phyloP scores from a whole-genome alignment of 2,797 vertebrate genomes.

The Iguana delicatissima region DNA sequence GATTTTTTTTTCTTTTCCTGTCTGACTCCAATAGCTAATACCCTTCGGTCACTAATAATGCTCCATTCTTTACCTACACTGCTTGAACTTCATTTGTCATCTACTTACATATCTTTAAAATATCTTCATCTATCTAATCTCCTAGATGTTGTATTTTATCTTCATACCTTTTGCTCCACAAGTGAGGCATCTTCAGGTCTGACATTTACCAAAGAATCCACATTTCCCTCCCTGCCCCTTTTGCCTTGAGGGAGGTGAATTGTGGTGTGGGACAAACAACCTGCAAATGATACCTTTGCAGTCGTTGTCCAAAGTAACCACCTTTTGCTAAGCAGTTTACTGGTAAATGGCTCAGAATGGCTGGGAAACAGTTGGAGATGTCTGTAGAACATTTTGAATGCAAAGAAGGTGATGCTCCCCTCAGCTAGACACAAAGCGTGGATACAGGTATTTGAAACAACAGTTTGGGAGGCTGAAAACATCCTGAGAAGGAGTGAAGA shows the following conservation, averaged over 20 bases:
- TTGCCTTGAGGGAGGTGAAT: too few species aligned
- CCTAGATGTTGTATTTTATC: conserved; percentile 55
- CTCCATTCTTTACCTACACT: conserved; percentile 65
- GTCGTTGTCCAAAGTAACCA: not conserved
- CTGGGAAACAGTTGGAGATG: not conserved
- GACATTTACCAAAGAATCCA: conserved; percentile 62
- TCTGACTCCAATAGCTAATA: conserved; percentile 53
- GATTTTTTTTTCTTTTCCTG: conserved; percentile 61
- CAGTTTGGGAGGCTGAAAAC: too few species aligned
- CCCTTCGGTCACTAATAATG: conserved; percentile 61
- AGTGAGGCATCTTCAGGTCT: conserved; percentile 55
- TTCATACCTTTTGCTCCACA: conserved; percentile 58
- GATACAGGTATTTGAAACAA: not conserved
- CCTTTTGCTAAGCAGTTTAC: not conserved
- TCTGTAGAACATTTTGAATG: not conserved
- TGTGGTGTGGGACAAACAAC: not conserved
- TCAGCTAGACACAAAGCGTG: conserved; percentile 37
- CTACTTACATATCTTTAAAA: conserved; percentile 59
- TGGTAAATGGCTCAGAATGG: not conserved
- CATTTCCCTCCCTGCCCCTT: not conserved
- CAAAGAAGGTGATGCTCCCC: not conserved
- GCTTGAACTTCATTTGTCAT: conserved; percentile 71
- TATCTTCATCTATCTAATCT: conserved; percentile 66
- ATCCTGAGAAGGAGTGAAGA: too few species aligned
- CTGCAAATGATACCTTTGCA: conserved; percentile 34